Evolutionary conservation across 2,113 vertebrate genomes (phyloP).

Genomic region (Sitta europaea): DNA sequence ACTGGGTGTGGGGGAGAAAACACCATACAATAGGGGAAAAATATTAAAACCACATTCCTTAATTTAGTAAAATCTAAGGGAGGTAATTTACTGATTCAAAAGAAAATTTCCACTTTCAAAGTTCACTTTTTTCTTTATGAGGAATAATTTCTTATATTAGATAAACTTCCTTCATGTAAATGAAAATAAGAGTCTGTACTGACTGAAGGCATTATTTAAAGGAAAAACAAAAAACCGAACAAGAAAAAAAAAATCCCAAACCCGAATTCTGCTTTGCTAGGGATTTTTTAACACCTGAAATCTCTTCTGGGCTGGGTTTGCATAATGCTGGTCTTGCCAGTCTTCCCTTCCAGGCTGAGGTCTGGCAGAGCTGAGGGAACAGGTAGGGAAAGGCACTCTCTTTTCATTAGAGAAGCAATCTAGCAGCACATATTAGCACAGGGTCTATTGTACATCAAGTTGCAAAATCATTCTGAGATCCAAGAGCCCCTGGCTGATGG

Average conservation of each 20-base stretch:
- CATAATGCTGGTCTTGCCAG: not conserved
- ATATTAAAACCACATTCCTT: not conserved
- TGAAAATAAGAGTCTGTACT: not conserved
- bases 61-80: not conserved
- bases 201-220: not conserved
- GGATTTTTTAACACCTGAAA: not conserved
- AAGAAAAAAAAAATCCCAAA: not conserved
- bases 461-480: not conserved
- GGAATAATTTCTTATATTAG: not conserved
- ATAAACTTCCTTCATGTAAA: not conserved
- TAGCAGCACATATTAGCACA: not conserved
- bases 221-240: not conserved
- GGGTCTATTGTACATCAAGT: not conserved
- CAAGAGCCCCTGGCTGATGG: not conserved
- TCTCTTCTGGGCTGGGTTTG: not conserved
- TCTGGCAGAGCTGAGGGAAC: not conserved
- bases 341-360: not conserved
- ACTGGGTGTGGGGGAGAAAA: rapidly evolving
- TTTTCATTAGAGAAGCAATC: not conserved
- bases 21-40: not conserved
- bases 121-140: not conserved
- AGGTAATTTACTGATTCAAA: not conserved
- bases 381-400: not conserved
- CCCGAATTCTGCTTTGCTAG: not conserved
- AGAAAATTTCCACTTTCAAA: not conserved